Evolutionary conservation across 2,113 vertebrate species (phyloP), one percentile per base, ranked within the genome.

Genomic region (Sigmodon hispidus): DNA sequence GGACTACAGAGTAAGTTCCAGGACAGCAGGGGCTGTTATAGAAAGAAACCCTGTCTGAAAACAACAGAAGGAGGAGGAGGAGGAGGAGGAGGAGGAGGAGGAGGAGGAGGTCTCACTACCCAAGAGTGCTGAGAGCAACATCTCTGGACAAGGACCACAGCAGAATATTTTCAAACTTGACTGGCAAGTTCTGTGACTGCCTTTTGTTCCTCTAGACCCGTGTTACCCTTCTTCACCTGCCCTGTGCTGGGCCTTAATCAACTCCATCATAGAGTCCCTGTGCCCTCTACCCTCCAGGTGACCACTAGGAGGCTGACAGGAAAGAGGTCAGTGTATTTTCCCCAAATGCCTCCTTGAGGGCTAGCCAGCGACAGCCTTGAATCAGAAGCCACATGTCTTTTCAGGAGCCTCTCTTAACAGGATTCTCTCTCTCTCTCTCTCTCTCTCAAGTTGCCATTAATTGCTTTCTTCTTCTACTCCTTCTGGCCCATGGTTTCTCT

Each of bases 401-500:
- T 93, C 90, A 69, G 88, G 79, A 97, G 80, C 72, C 79, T 50
- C 34, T 40, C 22, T 40, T 72, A 24, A n/a, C 67, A 73, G 86
- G 48, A 85, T 75, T 90, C 31, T 69, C 67, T 69, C 67, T 67
- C 63, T 31, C 63, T 16, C 67, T n/a, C 36, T 40, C 50, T 57
- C 61, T 88, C 86, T 96, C 73, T 40, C 75, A 34, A 83, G 70
- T 76, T 92, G 92, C 89, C 81, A 92, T 67, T 91, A 94, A 97
- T 73, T 90, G 67, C 88, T 93, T 90, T 88, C 57, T 96, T 67
- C 90, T 95, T 92, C 96, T 96, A 86, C 85, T 77, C 95, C 94
- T 96, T 97, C 91, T 95, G 91, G 69, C 36, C 96, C 96, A 87
- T 96, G 94, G 91, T 91, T 96, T 97, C 83, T 79, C 88, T 10